Percentiles rank a stretch among this genome's conserved stretches.
Conservation (phyloP, 2,888 invertebrate species). For the Oligia strigilis region DNA sequence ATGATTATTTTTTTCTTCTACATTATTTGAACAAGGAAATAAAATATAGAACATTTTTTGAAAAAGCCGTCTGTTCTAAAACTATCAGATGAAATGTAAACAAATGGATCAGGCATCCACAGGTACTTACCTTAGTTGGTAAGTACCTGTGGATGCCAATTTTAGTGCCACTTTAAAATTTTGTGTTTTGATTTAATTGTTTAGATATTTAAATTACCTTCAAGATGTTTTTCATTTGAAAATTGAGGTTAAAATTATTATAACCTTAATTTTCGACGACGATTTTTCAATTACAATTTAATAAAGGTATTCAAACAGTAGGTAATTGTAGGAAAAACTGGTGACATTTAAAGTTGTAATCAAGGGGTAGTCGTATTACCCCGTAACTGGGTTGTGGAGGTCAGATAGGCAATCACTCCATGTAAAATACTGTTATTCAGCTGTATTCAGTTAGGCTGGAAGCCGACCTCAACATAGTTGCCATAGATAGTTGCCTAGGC, state of each 20-base stretch:
- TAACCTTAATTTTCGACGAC: not conserved
- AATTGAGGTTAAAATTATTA: not conserved
- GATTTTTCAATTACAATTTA: not conserved
- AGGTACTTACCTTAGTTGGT: too few species aligned
- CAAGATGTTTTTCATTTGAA: not conserved
- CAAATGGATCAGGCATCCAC: not conserved
- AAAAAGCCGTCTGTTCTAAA: too few species aligned
- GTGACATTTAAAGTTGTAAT: not conserved
- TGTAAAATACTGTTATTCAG: too few species aligned
- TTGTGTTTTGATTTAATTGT: not conserved
- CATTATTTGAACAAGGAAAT: not conserved
- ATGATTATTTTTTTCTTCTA: not conserved
- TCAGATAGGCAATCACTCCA: too few species aligned
- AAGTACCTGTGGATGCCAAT: too few species aligned
- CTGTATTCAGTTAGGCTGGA: too few species aligned
- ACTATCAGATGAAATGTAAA: too few species aligned
- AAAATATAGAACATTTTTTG: not conserved
- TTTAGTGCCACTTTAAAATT: not conserved
- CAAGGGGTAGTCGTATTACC: too few species aligned
- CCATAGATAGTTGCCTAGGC: too few species aligned
- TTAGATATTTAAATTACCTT: not conserved
- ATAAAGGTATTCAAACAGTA: not conserved
- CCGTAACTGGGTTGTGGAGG: too few species aligned
- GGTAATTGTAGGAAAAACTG: not conserved
- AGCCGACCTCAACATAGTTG: too few species aligned